These are phyloP conservation scores for Entosphenus tridentatus DNA, from an alignment of 2,113 vertebrate species.

Conservation along the genomic window DNA sequence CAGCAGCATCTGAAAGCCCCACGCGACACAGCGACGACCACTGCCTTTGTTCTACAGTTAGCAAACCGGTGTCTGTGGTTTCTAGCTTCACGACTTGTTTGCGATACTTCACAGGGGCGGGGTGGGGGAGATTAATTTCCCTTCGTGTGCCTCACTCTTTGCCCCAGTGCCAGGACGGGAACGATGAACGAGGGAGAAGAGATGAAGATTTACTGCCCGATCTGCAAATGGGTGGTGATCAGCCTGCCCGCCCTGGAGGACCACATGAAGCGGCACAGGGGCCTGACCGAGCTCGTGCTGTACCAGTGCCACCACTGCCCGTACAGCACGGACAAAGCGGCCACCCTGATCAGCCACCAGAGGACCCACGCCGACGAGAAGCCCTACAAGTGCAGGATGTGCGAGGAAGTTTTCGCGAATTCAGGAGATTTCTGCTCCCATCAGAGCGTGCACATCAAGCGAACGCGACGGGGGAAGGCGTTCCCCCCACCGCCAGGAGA, in stretches of 20 bases:
- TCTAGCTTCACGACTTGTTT: too few relatives aligned
- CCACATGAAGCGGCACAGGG: conserved; percentile 1
- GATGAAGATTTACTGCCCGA: too few relatives aligned
- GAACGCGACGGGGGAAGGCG: background rate
- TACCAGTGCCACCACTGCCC: background rate
- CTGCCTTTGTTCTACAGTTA: too few relatives aligned
- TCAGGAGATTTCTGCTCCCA: background rate
- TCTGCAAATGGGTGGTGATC: too few relatives aligned
- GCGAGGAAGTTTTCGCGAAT: background rate
- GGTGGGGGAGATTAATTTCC: too few relatives aligned
- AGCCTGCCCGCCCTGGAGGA: background rate
- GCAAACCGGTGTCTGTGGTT: too few relatives aligned
- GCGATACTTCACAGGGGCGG: too few relatives aligned
- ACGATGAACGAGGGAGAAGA: too few relatives aligned
- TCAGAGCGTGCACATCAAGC: conserved; percentile 1
- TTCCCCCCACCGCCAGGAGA: background rate
- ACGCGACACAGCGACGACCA: too few relatives aligned
- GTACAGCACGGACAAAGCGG: background rate
- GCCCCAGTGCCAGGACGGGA: too few relatives aligned
- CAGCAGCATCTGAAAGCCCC: too few relatives aligned
- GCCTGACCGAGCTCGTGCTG: background rate
- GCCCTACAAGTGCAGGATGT: background rate
- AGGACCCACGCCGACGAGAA: conserved; percentile 1
- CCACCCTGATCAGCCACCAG: background rate
- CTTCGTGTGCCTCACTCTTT: too few relatives aligned